Conservation (phyloP, 1,140 invertebrate species). For the Polypedilum pembai region DNA sequence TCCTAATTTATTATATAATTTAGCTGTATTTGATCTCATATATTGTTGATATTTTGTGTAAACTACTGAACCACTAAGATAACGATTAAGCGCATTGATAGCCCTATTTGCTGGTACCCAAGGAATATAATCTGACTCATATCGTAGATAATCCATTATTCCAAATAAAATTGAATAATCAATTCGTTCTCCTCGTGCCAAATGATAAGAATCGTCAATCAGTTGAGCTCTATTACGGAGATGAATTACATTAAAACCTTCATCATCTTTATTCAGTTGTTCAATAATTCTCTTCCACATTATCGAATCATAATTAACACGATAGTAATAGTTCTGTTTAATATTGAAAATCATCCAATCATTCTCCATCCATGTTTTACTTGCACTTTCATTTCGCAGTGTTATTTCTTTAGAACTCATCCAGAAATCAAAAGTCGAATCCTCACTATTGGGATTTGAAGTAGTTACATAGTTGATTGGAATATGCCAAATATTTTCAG, state of each 20-base stretch:
- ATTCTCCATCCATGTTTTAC: slow-evolving; percentile 38
- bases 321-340: slow-evolving; percentile 45
- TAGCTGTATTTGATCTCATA: slow-evolving; percentile 37
- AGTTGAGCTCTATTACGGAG: slow-evolving; percentile 62
- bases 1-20: slow-evolving; percentile 38
- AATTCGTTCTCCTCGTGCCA: slow-evolving; percentile 51
- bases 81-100: neutral
- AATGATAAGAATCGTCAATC: slow-evolving; percentile 59
- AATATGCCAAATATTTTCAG: slow-evolving; percentile 36
- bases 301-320: slow-evolving; percentile 49
- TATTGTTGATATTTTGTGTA: slow-evolving; percentile 24
- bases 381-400: slow-evolving; percentile 21
- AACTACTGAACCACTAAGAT: neutral
- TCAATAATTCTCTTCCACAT: slow-evolving; percentile 47
- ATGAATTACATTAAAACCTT: slow-evolving; percentile 47
- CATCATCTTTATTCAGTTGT: slow-evolving; percentile 36
- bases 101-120: neutral
- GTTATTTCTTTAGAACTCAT: neutral
- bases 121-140: slow-evolving; percentile 48
- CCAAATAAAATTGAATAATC: slow-evolving; percentile 40
- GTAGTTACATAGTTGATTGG: slow-evolving; percentile 36
- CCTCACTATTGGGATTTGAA: slow-evolving; percentile 23
- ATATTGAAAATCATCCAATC: slow-evolving; percentile 30
- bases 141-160: slow-evolving; percentile 46
- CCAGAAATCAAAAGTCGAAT: slow-evolving; percentile 38